Evolutionary conservation across 1,140 invertebrate species (phyloP).

Genomic region (Neoseiulus cucumeris): DNA sequence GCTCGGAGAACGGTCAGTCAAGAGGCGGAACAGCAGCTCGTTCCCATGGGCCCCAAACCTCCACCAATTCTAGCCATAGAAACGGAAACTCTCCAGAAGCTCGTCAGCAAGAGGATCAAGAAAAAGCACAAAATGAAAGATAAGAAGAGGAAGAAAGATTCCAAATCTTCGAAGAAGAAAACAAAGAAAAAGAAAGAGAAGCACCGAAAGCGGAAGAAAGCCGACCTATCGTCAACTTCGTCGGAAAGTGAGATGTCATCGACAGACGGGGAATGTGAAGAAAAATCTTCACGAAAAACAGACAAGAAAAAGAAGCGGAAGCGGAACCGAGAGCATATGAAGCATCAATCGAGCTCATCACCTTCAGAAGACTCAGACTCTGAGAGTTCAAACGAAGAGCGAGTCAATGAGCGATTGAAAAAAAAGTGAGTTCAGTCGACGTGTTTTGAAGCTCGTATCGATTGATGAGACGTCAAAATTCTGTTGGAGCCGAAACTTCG

Average conservation of each 20-base stretch:
- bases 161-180: neutral
- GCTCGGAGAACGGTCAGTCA: neutral
- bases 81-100: neutral
- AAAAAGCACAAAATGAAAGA: neutral
- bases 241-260: too few relatives aligned
- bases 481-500: too few relatives aligned
- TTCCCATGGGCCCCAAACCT: slow-evolving; percentile 2
- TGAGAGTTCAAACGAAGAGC: too few relatives aligned
- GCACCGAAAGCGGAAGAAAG: too few relatives aligned
- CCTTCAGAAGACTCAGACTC: too few relatives aligned
- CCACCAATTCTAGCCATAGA: neutral
- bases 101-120: neutral
- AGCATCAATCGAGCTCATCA: too few relatives aligned
- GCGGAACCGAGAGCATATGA: too few relatives aligned
- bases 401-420: neutral
- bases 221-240: too few relatives aligned
- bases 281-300: neutral
- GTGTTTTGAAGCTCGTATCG: too few relatives aligned
- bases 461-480: too few relatives aligned
- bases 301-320: neutral
- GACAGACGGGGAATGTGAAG: too few relatives aligned
- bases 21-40: neutral
- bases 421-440: neutral
- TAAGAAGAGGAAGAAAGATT: neutral
- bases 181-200: neutral